Conservation (phyloP, 2,797 vertebrate species). For the Alca torda region DNA sequence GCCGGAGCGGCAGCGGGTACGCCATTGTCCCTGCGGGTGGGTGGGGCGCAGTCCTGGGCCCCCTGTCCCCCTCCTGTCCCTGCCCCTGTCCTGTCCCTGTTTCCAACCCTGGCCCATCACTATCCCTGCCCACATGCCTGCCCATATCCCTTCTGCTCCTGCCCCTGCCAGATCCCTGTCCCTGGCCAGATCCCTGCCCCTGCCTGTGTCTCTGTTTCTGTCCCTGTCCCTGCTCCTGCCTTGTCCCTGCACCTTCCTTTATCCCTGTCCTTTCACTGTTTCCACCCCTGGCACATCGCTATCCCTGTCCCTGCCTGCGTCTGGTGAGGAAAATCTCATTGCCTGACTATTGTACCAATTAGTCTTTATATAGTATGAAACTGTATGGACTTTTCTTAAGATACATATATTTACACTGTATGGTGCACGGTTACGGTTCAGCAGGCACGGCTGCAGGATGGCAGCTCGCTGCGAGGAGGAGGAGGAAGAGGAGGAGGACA, state of each 20-base stretch:
- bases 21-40: too few species aligned
- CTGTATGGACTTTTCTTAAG: background rate
- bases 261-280: background rate
- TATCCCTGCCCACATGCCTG: too few species aligned
- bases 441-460: background rate
- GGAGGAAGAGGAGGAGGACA: background rate
- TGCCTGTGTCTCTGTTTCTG: background rate
- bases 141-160: too few species aligned
- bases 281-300: background rate
- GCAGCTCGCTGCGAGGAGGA: background rate
- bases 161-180: background rate
- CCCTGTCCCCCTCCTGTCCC: background rate
- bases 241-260: background rate
- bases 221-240: background rate
- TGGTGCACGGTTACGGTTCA: background rate
- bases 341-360: background rate
- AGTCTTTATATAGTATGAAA: background rate
- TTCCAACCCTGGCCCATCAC: background rate
- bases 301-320: background rate
- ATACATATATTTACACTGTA: fast-evolving
- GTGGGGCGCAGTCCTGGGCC: too few species aligned
- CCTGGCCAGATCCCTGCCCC: background rate
- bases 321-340: background rate
- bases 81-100: too few species aligned
- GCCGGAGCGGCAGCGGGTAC: too few species aligned